Evolutionary conservation across 2,797 vertebrate species (phyloP).

Genomic region (Chlorospingus semifuscus): DNA sequence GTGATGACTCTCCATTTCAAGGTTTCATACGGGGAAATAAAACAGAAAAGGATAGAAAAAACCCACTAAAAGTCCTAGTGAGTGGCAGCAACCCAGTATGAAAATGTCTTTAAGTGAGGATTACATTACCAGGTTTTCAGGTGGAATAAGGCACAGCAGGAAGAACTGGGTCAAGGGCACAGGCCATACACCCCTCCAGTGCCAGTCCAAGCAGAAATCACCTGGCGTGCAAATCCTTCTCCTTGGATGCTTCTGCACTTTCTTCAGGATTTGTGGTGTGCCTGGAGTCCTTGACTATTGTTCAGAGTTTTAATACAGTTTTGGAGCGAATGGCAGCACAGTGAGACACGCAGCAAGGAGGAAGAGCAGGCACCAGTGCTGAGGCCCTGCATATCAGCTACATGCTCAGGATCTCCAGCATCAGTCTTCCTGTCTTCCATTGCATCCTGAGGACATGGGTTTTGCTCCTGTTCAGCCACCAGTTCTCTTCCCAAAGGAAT

Average conservation of each 20-base stretch:
- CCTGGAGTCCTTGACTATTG: background rate
- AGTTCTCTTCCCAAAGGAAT: background rate
- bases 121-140: background rate
- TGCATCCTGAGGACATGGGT: background rate
- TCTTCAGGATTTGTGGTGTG: background rate
- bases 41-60: background rate
- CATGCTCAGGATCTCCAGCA: background rate
- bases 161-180: background rate
- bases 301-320: background rate
- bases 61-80: accelerated
- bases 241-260: background rate
- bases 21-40: background rate
- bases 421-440: background rate
- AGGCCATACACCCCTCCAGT: background rate
- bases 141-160: background rate
- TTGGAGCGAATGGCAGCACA: background rate
- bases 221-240: accelerated
- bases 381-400: background rate
- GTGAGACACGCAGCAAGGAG: background rate
- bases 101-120: background rate
- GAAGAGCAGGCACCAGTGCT: background rate
- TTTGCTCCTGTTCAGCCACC: background rate
- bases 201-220: background rate
- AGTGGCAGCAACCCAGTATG: background rate
- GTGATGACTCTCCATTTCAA: background rate